Evolutionary conservation across 2,888 invertebrate genomes (phyloP).

Genomic region (Oxycera nigricornis): DNA sequence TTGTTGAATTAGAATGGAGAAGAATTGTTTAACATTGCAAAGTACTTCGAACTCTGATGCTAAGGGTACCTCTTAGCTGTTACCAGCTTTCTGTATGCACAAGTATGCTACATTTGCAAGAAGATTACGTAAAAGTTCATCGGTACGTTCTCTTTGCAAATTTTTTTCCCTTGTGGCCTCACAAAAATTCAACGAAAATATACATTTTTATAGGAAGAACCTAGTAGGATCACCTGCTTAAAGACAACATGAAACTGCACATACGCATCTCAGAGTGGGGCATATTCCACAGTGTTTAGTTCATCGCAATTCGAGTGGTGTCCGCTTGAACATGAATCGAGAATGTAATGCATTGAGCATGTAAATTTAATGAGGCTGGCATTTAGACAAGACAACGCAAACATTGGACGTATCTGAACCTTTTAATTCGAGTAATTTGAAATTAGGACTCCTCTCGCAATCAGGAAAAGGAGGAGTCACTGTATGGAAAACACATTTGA

Average conservation of each 20-base stretch:
- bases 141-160: too few species aligned
- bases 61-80: too few species aligned
- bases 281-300: conserved; percentile 10
- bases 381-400: background rate
- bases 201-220: too few species aligned
- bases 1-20: too few species aligned
- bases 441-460: background rate
- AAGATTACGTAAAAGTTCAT: too few species aligned
- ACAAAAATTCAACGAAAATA: too few species aligned
- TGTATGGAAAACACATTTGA: background rate
- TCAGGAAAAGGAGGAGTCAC: conserved; percentile 18
- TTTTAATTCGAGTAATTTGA: conserved; percentile 9
- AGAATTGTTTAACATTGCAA: too few species aligned
- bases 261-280: background rate
- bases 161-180: too few species aligned
- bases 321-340: conserved; percentile 17
- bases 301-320: background rate
- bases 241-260: background rate
- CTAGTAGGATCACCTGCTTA: background rate
- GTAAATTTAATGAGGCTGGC: conserved; percentile 24
- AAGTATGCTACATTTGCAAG: too few species aligned
- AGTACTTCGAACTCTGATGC: too few species aligned
- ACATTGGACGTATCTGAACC: conserved; percentile 13
- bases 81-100: too few species aligned
- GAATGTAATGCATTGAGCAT: conserved; percentile 30